These are phyloP conservation scores for Anarhynchus alexandrinus DNA, from an alignment of 2,113 vertebrate genomes.

Conservation along the genomic window DNA sequence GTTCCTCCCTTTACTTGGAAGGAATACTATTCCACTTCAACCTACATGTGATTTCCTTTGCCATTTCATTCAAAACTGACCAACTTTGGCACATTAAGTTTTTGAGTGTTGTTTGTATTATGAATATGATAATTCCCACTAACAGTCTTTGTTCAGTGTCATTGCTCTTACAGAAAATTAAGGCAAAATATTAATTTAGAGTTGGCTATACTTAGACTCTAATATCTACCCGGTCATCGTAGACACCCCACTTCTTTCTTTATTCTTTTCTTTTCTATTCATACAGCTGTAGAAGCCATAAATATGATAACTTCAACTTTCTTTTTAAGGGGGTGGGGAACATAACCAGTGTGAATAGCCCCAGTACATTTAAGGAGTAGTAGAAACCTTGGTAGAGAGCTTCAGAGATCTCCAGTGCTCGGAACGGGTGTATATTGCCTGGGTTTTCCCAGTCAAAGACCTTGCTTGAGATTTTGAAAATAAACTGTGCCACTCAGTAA, in stretches of 20 bases:
- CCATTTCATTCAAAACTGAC: not conserved
- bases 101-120: not conserved
- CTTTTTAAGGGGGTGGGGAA: not conserved
- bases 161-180: not conserved
- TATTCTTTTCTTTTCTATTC: not conserved
- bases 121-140: not conserved
- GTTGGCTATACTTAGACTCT: not conserved
- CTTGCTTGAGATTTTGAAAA: not conserved
- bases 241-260: not conserved
- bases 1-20: not conserved
- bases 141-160: not conserved
- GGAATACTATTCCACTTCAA: not conserved
- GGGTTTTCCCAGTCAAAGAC: not conserved
- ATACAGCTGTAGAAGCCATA: not conserved
- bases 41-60: not conserved
- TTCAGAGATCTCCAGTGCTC: not conserved
- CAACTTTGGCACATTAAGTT: not conserved
- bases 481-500: not conserved
- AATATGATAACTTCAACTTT: not conserved
- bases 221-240: not conserved
- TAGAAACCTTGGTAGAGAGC: not conserved
- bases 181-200: not conserved
- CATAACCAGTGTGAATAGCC: not conserved
- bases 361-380: not conserved
- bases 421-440: not conserved